Evolutionary conservation across 2,888 invertebrate genomes (phyloP).

Genomic region (Zhuqinia jingwanae): DNA sequence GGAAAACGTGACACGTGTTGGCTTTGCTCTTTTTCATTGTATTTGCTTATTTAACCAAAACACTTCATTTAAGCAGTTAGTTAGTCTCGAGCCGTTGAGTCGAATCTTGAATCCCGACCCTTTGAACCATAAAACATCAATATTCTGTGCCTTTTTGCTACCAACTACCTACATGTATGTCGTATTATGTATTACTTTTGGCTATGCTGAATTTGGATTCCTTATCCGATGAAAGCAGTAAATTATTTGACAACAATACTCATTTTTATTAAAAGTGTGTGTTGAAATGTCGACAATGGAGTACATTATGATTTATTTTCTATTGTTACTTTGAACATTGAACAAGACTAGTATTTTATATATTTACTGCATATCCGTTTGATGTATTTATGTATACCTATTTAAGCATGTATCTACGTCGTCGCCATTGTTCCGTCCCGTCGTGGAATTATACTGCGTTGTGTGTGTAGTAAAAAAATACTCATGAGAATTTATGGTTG

Average conservation of each 20-base stretch:
- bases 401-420: not conserved
- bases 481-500: slow-evolving; percentile 41
- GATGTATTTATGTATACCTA: not conserved
- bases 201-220: not conserved
- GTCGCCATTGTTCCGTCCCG: not conserved
- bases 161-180: too few species aligned
- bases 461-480: slow-evolving; percentile 31
- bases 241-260: not conserved
- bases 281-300: slow-evolving; percentile 43
- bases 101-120: too few species aligned
- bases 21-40: slow-evolving; percentile 9
- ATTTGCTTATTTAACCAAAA: slow-evolving; percentile 29
- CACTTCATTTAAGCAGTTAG: not conserved
- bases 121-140: not conserved
- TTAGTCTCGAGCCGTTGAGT: not conserved
- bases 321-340: slow-evolving; percentile 22
- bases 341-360: too few species aligned
- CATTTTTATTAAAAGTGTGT: not conserved
- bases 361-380: not conserved
- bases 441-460: not conserved
- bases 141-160: too few species aligned
- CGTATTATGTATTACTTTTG: too few species aligned
- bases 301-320: slow-evolving; percentile 46
- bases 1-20: slow-evolving; percentile 10
- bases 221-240: not conserved